phyloP scores from a whole-genome alignment of 2,888 invertebrate species.

The Ischnura elegans region DNA sequence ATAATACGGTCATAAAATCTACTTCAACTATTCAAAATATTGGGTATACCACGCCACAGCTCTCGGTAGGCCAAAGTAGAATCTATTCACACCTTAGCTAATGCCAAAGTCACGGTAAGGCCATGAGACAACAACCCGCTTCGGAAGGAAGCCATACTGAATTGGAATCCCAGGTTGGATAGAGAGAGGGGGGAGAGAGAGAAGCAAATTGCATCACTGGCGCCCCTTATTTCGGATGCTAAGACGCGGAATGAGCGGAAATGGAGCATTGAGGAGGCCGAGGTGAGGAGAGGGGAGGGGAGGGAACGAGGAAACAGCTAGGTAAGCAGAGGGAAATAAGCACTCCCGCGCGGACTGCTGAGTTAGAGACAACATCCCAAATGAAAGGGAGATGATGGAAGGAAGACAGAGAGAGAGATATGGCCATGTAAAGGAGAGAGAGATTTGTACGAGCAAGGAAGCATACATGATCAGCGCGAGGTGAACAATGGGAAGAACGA shows the following conservation, averaged over 20 bases:
- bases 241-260: not conserved
- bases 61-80: not conserved
- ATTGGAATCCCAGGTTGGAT: not conserved
- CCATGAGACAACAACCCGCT: not conserved
- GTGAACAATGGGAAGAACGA: conserved; percentile 42
- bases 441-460: conserved; percentile 27
- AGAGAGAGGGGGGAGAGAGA: too few species aligned
- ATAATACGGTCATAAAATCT: too few species aligned
- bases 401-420: not conserved
- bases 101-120: not conserved
- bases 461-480: conserved; percentile 24
- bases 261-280: not conserved
- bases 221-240: not conserved
- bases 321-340: conserved; percentile 33
- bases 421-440: not conserved
- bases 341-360: conserved; percentile 42
- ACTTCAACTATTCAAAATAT: too few species aligned
- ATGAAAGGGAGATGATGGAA: conserved; percentile 39
- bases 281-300: too few species aligned
- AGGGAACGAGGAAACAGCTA: conserved; percentile 18
- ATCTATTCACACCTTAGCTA: not conserved
- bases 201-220: not conserved
- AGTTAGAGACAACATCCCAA: conserved; percentile 32
- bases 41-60: too few species aligned
- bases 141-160: not conserved